These are phyloP conservation scores for Parnassius glacialis DNA, from an alignment of 2,888 invertebrate genomes.

Conservation along the genomic window DNA sequence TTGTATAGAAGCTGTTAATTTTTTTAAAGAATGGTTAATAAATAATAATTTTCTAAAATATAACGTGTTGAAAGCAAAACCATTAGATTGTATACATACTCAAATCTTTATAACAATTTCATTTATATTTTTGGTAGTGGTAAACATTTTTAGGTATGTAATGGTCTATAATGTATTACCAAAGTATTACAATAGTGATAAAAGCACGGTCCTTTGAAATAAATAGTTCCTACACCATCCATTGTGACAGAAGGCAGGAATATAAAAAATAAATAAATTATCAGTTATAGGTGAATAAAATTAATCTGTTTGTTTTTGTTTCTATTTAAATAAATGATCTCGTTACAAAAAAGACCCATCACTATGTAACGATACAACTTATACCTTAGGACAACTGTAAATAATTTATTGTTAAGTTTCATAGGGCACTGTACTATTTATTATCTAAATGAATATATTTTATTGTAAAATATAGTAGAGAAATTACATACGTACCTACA, in stretches of 20 bases:
- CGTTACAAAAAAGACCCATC: slow-evolving; percentile 27
- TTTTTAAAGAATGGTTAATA: slow-evolving; percentile 3
- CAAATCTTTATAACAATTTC: slow-evolving; percentile 3
- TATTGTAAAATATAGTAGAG: slow-evolving; percentile 55
- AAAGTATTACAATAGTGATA: slow-evolving; percentile 52
- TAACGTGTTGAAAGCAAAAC: slow-evolving; percentile 1
- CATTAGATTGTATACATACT: slow-evolving; percentile 5
- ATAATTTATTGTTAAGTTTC: slow-evolving; percentile 54
- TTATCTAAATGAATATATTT: slow-evolving; percentile 54
- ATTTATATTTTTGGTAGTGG: slow-evolving; percentile 11
- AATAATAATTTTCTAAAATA: slow-evolving; percentile 14
- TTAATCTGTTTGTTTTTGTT: slow-evolving; percentile 23
- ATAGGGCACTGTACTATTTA: slow-evolving; percentile 67
- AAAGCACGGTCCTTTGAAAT: slow-evolving; percentile 47
- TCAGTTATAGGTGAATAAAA: slow-evolving; percentile 2
- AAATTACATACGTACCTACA: slow-evolving; percentile 59
- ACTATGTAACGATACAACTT: slow-evolving; percentile 11
- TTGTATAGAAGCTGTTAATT: slow-evolving; percentile 23
- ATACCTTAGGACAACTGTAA: slow-evolving; percentile 41
- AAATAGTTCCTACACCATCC: slow-evolving; percentile 57
- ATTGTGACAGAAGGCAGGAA: slow-evolving; percentile 12
- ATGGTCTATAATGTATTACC: slow-evolving; percentile 41
- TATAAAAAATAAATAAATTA: slow-evolving; percentile 8
- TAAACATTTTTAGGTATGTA: slow-evolving; percentile 8
- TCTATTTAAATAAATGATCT: slow-evolving; percentile 18